Evolutionary conservation across 2,113 vertebrate species (phyloP).

Genomic region (Petrocephalus microphthalmus): DNA sequence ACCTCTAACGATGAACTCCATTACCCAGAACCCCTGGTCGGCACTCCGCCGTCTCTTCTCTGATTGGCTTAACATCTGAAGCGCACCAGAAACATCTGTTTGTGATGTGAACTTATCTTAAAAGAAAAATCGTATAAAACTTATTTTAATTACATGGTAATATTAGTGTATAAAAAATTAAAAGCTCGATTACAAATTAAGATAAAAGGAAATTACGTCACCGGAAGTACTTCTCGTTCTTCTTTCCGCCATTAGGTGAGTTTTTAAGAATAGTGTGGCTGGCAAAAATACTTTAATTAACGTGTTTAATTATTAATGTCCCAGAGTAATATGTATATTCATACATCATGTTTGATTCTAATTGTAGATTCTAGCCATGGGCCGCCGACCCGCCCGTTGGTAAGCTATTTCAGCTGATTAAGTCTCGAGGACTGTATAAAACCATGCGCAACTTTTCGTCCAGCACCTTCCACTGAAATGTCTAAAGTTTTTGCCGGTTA

Average conservation of each 20-base stretch:
- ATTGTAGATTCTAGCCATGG: constrained; percentile 63
- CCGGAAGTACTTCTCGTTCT: constrained; percentile 47
- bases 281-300: background rate
- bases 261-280: constrained; percentile 42
- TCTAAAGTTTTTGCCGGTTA: background rate
- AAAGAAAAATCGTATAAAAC: background rate
- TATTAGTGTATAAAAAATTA: background rate
- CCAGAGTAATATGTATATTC: background rate
- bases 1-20: background rate
- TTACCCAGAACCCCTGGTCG: background rate
- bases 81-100: background rate
- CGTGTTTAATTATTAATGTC: background rate
- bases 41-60: background rate
- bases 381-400: constrained; percentile 71
- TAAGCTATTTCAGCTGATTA: constrained; percentile 36
- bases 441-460: background rate
- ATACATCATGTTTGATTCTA: background rate
- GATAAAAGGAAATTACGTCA: constrained; percentile 36
- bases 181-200: background rate
- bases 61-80: background rate
- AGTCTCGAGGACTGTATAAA: background rate
- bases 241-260: constrained; percentile 73
- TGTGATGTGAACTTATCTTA: background rate
- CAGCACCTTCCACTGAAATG: background rate
- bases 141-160: background rate